Percentiles rank a stretch among this genome's conserved stretches.
phyloP scores from a whole-genome alignment of 2,888 invertebrate genomes.

The Empis livida region DNA sequence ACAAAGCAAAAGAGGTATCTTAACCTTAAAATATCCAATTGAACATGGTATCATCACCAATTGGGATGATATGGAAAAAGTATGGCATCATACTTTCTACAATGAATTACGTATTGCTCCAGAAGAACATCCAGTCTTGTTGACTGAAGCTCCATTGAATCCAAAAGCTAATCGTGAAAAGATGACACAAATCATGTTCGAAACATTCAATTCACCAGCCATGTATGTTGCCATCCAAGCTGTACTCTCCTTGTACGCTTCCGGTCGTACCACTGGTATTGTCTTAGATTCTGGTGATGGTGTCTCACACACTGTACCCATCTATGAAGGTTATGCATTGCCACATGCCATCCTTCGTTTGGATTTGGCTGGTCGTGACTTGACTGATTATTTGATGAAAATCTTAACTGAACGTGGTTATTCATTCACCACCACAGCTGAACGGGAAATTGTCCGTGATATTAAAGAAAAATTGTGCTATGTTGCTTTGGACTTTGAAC shows the following conservation, averaged over 20 bases:
- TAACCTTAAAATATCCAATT: conserved; percentile 92
- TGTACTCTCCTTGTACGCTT: conserved; percentile 83
- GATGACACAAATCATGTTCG: conserved; percentile 90
- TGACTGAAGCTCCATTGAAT: conserved; percentile 79
- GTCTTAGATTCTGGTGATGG: conserved; percentile 93
- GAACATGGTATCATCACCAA: conserved; percentile 97
- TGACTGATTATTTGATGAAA: conserved; percentile 91
- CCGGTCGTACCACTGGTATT: conserved; percentile 94
- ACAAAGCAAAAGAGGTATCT: conserved; percentile 92
- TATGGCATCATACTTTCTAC: conserved; percentile 99
- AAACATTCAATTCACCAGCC: conserved; percentile 85
- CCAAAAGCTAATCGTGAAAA: conserved; percentile 84
- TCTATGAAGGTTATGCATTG: conserved; percentile 87
- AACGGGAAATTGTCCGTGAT: conserved; percentile 88
- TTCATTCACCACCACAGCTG: conserved; percentile 84
- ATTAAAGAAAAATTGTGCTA: conserved; percentile 92
- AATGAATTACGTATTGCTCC: conserved; percentile 94
- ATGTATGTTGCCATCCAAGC: conserved; percentile 94
- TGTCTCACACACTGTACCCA: conserved; percentile 91
- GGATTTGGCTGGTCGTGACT: conserved; percentile 84
- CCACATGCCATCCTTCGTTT: conserved; percentile 88
- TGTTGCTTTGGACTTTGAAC: conserved; percentile 82
- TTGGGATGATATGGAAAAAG: conserved; percentile 99
- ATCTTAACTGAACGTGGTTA: conserved; percentile 85
- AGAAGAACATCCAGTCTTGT: conserved; percentile 78